Base-by-base conservation (phyloP, 2,888 invertebrate species). In the Sesia bembeciformis region DNA sequence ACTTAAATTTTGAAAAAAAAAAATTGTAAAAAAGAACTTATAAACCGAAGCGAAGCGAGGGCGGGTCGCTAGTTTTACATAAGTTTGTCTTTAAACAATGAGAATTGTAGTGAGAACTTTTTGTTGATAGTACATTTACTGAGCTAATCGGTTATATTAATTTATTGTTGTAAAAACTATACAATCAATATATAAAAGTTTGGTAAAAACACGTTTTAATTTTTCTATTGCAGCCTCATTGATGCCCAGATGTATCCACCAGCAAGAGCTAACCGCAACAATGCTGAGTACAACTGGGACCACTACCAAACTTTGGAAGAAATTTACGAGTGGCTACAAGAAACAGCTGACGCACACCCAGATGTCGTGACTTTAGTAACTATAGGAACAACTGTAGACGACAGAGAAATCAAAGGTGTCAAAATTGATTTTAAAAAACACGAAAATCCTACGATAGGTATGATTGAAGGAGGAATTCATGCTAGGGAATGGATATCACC, bases 401-500 rank as follows among this genome's bases (percentile, higher is more conserved):
- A 88, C 0, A 84, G 91, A 51, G 67, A 78, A 6, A 90, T 92
- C 58, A 74, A 81, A 39, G 91, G 57, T 63, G 62, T 51, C 39
- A 59, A 43, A 78, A 76, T 2, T 86, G 90, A 57, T 85, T 84
- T 39, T 39, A 50, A 55, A 3, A 49, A 51, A 8, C 43, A 6
- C 8, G 49, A 49, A 4, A 52, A 54, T 39, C 53, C 56, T n/a
- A 40, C 56, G 42, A 85, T 79, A 3, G 83, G 91, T 7, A 91
- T 92, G 62, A 76, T 92, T n/a, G 92, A 92, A 72, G 83, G 82
- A 40, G 91, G 90, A 56, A 84, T 90, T 49, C 90, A 90, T 64
- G 87, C 90, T 3, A 76, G 92, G 5, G 93, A 93, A 76, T 93
- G 93, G 93, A 91, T 93, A 8, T 82, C 91, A 1, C 91, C 92